Base-by-base conservation (phyloP, 2,888 invertebrate species). In the Abscondita cerata region DNA sequence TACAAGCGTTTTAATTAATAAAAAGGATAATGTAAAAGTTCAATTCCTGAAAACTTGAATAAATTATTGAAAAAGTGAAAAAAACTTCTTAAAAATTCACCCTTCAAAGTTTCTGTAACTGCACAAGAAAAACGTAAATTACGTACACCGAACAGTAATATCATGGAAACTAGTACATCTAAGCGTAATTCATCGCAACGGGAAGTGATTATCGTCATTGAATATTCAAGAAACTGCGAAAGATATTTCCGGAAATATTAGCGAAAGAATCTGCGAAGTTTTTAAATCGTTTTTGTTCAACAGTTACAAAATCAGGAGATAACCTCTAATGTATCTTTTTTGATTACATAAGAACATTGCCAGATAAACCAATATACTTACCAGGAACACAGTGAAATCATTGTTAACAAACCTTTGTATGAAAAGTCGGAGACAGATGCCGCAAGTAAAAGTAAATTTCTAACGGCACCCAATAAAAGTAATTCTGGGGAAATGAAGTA, bases 181-280 rank as follows among this genome's bases (percentile, higher is more conserved):
- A 4, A 16, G 41, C n/a, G 13, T 31, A 20, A 33, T 5, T 19
- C 8, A 12, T 41, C 47, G n/a, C 59, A 55, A 57, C 60, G 66
- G 18, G 62, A 62, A n/a, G 12, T 50, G 65, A 33, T 59, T 44
- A 60, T 72, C 75, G n/a, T 76, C 77, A 3, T 69, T 78, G n/a
- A 74, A 65, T 5, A 71, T 78, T 40, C 73, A 75, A 48, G 78
- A 78, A 66, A 75, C 74, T 58, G 51, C 78, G 1, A 67, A 68
- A 47, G 74, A 74, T n/a, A 59, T 72, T 36, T 66, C 72, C 47
- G 64, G 69, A 9, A 67, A 60, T 20, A 52, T 78, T n/a, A 69
- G 68, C 47, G 67, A 74, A 44, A 69, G 72, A 51, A 75, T 78
- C 48, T 66, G 68, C 8, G 66, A 71, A 40, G 67, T 76, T 15